Conservation (phyloP, 2,888 invertebrate genomes). For the Hemaris fuciformis region DNA sequence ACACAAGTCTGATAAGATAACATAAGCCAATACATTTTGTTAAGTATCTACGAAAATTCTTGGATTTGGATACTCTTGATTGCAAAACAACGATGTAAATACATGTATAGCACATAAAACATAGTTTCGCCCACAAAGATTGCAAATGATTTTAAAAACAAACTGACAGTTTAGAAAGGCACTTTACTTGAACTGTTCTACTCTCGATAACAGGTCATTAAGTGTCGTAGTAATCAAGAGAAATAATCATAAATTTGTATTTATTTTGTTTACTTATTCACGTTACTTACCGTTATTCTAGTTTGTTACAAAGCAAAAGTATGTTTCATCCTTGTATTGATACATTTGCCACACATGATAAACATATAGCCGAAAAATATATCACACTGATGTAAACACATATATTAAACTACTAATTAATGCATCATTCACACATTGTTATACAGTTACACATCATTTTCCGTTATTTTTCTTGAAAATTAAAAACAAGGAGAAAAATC, state of each 20-base stretch:
- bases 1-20: conserved; percentile 45
- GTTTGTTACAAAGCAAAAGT: conserved; percentile 65
- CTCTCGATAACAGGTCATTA: conserved; percentile 39
- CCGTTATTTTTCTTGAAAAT: conserved; percentile 72
- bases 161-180: conserved; percentile 68
- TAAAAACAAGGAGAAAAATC: conserved; percentile 62
- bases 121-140: conserved; percentile 17
- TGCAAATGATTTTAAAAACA: conserved; percentile 39
- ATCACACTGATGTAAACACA: conserved; percentile 28
- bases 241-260: conserved; percentile 33
- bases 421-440: conserved; percentile 39
- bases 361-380: conserved; percentile 39
- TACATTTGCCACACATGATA: conserved; percentile 72
- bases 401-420: conserved; percentile 26
- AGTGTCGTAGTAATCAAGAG: conserved; percentile 24
- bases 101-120: conserved; percentile 14
- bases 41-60: conserved; percentile 1
- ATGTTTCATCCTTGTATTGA: conserved; percentile 75
- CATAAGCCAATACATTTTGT: conserved; percentile 23
- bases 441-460: conserved; percentile 66
- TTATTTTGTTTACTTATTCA: conserved; percentile 38
- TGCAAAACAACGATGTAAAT: conserved; percentile 7
- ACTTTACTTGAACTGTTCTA: conserved; percentile 35
- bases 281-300: conserved; percentile 66
- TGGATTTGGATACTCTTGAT: conserved; percentile 8